Evolutionary conservation across 2,888 invertebrate genomes (phyloP).

Genomic region (Margaritifera margaritifera): DNA sequence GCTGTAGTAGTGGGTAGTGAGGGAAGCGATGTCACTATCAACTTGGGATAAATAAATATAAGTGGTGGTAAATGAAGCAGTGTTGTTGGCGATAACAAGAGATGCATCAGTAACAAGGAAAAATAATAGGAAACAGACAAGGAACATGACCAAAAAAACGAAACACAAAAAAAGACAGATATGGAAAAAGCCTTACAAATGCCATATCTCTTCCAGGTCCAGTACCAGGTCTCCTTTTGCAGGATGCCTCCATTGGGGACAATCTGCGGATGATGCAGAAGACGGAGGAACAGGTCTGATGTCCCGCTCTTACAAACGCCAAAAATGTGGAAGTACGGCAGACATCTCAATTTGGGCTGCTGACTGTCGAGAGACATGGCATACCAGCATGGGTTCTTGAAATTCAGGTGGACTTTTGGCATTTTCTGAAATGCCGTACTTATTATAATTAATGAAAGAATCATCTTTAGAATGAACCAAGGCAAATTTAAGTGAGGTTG

Average conservation of each 20-base stretch:
- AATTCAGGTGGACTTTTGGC: slow-evolving; percentile 18
- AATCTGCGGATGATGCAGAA: slow-evolving; percentile 21
- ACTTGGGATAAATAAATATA: too few species aligned
- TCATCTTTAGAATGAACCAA: too few species aligned
- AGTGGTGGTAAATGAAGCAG: too few species aligned
- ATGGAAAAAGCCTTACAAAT: slow-evolving; percentile 7
- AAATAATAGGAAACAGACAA: too few species aligned
- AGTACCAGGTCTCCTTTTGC: slow-evolving; percentile 33
- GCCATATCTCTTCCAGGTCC: slow-evolving; percentile 28
- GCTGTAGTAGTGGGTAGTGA: too few species aligned
- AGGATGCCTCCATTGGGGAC: slow-evolving; percentile 26
- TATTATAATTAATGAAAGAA: too few species aligned
- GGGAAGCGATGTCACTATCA: too few species aligned
- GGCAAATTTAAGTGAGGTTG: too few species aligned
- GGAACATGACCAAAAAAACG: too few species aligned
- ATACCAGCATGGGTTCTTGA: slow-evolving; percentile 34
- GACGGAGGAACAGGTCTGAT: slow-evolving; percentile 28
- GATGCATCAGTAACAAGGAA: too few species aligned
- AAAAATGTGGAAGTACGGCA: slow-evolving; percentile 33
- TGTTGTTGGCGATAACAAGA: too few species aligned
- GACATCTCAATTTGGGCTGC: slow-evolving; percentile 15
- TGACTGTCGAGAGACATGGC: slow-evolving; percentile 1
- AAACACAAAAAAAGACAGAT: too few species aligned
- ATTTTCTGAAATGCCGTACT: slow-evolving; percentile 15
- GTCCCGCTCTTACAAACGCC: slow-evolving; percentile 37